Percentiles rank a stretch among this genome's conserved stretches.
Conservation (phyloP, 2,888 invertebrate genomes). For the Limnephilus auricula region DNA sequence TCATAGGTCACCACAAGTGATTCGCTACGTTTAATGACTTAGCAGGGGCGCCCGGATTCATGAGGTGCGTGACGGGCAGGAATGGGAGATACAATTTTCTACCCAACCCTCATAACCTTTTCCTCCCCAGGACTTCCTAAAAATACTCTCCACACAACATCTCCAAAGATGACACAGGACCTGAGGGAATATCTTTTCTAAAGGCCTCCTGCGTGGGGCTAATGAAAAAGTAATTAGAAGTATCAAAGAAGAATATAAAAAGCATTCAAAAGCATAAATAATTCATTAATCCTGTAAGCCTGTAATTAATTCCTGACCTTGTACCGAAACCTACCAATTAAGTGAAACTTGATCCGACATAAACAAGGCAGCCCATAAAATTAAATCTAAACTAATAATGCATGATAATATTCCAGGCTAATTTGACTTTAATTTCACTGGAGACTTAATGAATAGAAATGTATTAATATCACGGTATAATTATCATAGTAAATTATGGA, state of each 20-base stretch:
- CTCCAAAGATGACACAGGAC: too few species aligned
- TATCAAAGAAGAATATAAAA: neutral
- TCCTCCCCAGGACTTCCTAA: too few species aligned
- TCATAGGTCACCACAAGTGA: too few species aligned
- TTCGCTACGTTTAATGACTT: too few species aligned
- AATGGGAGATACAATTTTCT: too few species aligned
- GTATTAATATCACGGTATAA: slow-evolving; percentile 55
- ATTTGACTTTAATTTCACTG: slow-evolving; percentile 46
- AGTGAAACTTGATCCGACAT: neutral
- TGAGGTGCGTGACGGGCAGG: too few species aligned
- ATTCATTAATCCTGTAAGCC: neutral
- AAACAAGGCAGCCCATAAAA: neutral
- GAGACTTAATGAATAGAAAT: slow-evolving; percentile 33
- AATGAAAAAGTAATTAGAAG: neutral
- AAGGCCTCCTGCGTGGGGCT: too few species aligned
- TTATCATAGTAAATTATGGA: slow-evolving; percentile 53
- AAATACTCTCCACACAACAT: too few species aligned
- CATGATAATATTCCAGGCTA: neutral
- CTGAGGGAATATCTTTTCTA: too few species aligned
- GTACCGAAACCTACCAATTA: slow-evolving; percentile 3
- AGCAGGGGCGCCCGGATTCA: too few species aligned
- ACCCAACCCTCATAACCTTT: too few species aligned
- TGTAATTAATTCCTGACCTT: neutral
- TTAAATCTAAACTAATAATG: neutral
- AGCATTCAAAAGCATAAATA: too few species aligned